These are phyloP conservation scores for Ceyx cyanopectus DNA, from an alignment of 2,113 vertebrate species.

Conservation along the genomic window DNA sequence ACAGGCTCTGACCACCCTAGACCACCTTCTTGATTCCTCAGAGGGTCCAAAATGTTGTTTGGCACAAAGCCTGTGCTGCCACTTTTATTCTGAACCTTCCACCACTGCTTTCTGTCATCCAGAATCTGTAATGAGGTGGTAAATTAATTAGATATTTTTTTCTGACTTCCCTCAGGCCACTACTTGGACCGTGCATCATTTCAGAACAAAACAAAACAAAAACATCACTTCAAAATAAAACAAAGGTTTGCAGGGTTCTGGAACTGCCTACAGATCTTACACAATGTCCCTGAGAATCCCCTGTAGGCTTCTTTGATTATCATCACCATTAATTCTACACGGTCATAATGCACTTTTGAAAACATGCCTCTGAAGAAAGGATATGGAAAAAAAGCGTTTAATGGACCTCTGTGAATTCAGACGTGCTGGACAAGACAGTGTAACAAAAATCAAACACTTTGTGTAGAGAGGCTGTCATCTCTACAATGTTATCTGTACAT, in stretches of 20 bases:
- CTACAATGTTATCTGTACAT: neutral
- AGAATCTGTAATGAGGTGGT: conserved; percentile 82
- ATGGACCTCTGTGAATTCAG: neutral
- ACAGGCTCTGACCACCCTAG: conserved; percentile 81
- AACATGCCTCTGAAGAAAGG: neutral
- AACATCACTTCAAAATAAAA: no score
- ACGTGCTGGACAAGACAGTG: neutral
- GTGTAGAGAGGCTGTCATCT: neutral
- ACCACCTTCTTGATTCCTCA: conserved; percentile 78
- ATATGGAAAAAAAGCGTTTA: neutral
- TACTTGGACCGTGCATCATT: neutral
- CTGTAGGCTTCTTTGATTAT: neutral
- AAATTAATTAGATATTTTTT: neutral
- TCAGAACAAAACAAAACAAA: neutral
- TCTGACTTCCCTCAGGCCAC: neutral
- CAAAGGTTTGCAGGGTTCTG: neutral
- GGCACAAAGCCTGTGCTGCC: conserved; percentile 93
- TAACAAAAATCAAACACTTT: neutral
- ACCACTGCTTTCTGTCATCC: conserved; percentile 97
- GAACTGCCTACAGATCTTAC: neutral
- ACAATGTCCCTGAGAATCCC: neutral
- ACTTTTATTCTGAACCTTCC: conserved; percentile 90
- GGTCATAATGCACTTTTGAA: neutral
- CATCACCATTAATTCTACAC: neutral
- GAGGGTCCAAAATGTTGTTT: conserved; percentile 95